These are phyloP conservation scores for Hypercompe scribonia DNA, from an alignment of 2,888 invertebrate genomes.

Conservation along the genomic window DNA sequence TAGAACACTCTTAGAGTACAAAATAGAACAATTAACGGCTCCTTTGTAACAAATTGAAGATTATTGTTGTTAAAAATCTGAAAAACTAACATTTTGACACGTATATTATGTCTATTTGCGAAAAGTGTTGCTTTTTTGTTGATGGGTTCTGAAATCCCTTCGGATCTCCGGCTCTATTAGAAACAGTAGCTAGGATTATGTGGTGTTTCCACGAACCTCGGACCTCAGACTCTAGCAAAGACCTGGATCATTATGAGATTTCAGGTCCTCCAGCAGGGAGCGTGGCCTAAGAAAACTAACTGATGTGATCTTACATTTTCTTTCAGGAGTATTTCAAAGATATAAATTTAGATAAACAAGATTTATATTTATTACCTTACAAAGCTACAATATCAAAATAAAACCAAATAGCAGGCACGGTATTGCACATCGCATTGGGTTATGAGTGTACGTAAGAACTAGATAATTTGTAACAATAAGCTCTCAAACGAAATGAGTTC, in stretches of 20 bases:
- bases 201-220: too few species aligned
- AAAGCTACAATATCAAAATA: not conserved
- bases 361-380: not conserved
- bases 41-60: too few species aligned
- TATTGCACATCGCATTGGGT: slow-evolving; percentile 42
- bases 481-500: slow-evolving; percentile 65
- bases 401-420: slow-evolving; percentile 26
- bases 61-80: too few species aligned
- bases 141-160: too few species aligned
- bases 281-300: not conserved
- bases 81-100: too few species aligned
- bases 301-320: not conserved
- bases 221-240: too few species aligned
- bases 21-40: too few species aligned
- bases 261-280: not conserved
- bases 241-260: too few species aligned
- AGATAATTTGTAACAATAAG: slow-evolving; percentile 59
- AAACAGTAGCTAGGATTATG: too few species aligned
- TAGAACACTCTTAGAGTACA: not conserved
- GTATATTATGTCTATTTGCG: too few species aligned
- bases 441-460: slow-evolving; percentile 42
- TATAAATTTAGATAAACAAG: not conserved
- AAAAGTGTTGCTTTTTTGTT: too few species aligned
- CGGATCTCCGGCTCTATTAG: too few species aligned
- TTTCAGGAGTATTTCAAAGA: not conserved